Evolutionary conservation across 2,888 invertebrate genomes (phyloP).

Genomic region (Monopis laevigella): DNA sequence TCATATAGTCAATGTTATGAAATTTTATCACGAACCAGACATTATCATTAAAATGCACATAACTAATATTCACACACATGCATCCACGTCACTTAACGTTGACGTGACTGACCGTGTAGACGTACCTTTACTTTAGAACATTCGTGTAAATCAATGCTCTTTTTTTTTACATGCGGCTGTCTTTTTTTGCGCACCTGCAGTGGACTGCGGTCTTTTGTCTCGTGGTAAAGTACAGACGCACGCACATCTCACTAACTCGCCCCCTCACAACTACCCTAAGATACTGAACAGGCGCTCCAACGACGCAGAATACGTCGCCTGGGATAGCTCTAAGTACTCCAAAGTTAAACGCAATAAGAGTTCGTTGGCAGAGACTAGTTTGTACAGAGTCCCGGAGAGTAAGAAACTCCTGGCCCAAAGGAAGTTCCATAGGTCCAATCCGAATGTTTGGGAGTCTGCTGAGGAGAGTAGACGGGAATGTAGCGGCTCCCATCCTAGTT

Average conservation of each 20-base stretch:
- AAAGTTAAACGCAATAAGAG: slow-evolving; percentile 62
- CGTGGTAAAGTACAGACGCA: slow-evolving; percentile 77
- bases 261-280: slow-evolving; percentile 52
- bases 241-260: slow-evolving; percentile 66
- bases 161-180: slow-evolving; percentile 70
- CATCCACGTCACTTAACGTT: too few relatives aligned
- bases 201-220: slow-evolving; percentile 72
- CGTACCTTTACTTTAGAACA: too few relatives aligned
- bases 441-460: slow-evolving; percentile 49
- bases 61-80: too few relatives aligned
- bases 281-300: slow-evolving; percentile 41
- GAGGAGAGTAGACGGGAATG: slow-evolving; percentile 44
- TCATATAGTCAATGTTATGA: too few relatives aligned
- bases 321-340: slow-evolving; percentile 22
- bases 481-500: slow-evolving; percentile 51
- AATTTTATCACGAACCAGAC: too few relatives aligned
- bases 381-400: slow-evolving; percentile 44
- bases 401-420: slow-evolving; percentile 46
- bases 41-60: too few relatives aligned
- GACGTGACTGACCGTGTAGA: too few relatives aligned
- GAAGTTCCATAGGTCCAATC: slow-evolving; percentile 55
- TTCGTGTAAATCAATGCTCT: not conserved
- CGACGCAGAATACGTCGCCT: slow-evolving; percentile 41
- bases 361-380: slow-evolving; percentile 50
- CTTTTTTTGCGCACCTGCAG: slow-evolving; percentile 68